Evolutionary conservation across 2,113 vertebrate genomes (phyloP).

Genomic region (Cardinalis cardinalis): DNA sequence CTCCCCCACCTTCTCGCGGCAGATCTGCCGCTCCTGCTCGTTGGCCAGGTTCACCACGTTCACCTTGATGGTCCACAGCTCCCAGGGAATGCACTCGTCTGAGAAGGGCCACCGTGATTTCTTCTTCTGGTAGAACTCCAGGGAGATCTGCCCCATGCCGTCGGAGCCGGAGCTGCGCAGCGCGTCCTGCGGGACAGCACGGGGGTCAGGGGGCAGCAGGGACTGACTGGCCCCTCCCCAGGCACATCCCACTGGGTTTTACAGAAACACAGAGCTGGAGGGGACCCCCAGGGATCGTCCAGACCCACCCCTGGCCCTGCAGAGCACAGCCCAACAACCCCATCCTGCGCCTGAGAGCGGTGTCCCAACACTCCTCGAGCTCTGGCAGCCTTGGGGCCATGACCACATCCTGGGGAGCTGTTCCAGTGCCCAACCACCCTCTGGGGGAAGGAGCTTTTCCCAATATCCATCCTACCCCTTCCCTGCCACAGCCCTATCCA

Average conservation of each 20-base stretch:
- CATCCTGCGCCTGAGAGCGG: fast-evolving
- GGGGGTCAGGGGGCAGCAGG: fast-evolving
- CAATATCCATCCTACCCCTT: background rate
- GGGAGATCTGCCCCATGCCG: conserved; percentile 92
- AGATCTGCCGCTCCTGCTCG: conserved; percentile 97
- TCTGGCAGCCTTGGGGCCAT: background rate
- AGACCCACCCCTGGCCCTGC: background rate
- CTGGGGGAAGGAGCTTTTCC: background rate
- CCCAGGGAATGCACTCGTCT: conserved; percentile 96
- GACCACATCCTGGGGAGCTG: background rate
- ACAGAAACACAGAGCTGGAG: background rate
- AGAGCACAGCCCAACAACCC: background rate
- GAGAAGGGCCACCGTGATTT: conserved; percentile 98
- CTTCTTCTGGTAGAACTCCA: conserved; percentile 99
- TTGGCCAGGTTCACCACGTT: conserved; percentile 93
- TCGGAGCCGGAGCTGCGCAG: conserved; percentile 87
- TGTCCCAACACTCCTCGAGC: background rate
- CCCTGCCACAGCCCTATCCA: background rate
- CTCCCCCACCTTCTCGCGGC: conserved; percentile 95
- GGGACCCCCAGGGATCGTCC: background rate
- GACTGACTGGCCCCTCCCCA: fast-evolving
- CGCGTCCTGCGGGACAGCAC: conserved; percentile 76
- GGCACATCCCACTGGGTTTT: background rate
- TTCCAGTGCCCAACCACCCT: background rate
- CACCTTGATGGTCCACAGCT: conserved; percentile 97